These are phyloP conservation scores for Rhynchopsitta pachyrhyncha DNA, from an alignment of 2,113 vertebrate species.

Conservation along the genomic window DNA sequence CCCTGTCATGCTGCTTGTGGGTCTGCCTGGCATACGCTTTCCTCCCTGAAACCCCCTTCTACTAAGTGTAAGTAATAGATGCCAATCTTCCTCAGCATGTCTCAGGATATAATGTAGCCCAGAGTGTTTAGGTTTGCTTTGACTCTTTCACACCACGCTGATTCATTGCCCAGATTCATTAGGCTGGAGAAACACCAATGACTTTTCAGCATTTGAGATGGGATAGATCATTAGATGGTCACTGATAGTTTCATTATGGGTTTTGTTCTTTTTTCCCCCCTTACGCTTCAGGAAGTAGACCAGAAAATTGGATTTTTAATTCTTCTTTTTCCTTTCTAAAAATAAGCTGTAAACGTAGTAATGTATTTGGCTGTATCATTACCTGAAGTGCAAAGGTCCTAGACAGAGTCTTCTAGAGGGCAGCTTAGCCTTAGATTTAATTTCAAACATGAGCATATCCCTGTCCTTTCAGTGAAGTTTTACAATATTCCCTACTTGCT, in stretches of 20 bases:
- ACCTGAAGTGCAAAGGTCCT: background rate
- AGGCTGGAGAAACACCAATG: background rate
- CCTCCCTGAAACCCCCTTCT: background rate
- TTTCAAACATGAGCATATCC: constrained; percentile 10
- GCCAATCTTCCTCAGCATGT: background rate
- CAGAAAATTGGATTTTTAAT: background rate
- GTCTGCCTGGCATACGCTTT: background rate
- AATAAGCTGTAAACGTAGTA: background rate
- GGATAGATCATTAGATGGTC: background rate
- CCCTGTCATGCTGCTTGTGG: background rate
- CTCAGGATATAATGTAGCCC: background rate
- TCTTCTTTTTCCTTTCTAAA: background rate
- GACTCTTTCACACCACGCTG: background rate
- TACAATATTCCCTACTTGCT: background rate
- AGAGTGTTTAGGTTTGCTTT: background rate
- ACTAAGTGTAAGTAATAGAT: background rate
- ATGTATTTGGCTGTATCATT: background rate
- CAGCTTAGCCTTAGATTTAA: constrained; percentile 13
- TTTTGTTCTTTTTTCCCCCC: background rate
- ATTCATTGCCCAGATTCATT: background rate
- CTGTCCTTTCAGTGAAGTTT: constrained; percentile 8
- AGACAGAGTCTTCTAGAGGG: background rate
- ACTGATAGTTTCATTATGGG: background rate
- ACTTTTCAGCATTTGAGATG: background rate
- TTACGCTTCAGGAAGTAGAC: background rate